phyloP scores from a whole-genome alignment of 2,113 vertebrate species.

The Alectura lathami region DNA sequence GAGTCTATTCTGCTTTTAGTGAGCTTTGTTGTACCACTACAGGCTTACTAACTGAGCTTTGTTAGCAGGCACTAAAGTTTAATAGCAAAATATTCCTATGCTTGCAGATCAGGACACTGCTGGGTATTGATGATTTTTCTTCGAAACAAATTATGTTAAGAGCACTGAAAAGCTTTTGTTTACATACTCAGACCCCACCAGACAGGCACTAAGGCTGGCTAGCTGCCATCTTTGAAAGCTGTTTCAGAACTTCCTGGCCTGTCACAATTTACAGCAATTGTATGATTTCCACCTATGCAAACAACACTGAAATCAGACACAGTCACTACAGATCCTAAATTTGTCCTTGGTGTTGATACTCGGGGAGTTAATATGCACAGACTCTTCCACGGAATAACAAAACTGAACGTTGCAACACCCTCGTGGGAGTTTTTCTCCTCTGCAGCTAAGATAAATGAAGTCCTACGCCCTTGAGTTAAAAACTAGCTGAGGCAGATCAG shows the following conservation, averaged over 20 bases:
- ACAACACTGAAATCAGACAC: not conserved
- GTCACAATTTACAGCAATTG: not conserved
- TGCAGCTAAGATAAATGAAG: conserved; percentile 14
- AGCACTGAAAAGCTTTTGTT: not conserved
- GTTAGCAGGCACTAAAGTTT: not conserved
- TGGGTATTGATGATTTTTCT: not conserved
- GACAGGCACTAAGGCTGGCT: not conserved
- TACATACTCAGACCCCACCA: not conserved
- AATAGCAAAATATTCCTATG: not conserved
- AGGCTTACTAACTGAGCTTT: not conserved
- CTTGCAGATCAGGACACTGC: not conserved
- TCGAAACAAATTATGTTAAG: not conserved
- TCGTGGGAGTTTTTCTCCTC: not conserved
- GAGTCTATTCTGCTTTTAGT: not conserved
- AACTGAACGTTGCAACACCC: not conserved
- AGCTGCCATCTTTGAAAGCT: not conserved
- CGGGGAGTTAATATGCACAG: not conserved
- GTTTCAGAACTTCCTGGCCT: not conserved
- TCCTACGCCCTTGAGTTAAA: not conserved
- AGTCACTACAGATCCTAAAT: not conserved
- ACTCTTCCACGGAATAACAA: not conserved
- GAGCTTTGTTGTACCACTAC: not conserved
- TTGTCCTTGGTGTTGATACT: not conserved
- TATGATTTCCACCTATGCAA: not conserved
- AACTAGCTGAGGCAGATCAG: not conserved